phyloP scores from a whole-genome alignment of 53 echinoderm and acorn worm species.

The Arbacia lixula region DNA sequence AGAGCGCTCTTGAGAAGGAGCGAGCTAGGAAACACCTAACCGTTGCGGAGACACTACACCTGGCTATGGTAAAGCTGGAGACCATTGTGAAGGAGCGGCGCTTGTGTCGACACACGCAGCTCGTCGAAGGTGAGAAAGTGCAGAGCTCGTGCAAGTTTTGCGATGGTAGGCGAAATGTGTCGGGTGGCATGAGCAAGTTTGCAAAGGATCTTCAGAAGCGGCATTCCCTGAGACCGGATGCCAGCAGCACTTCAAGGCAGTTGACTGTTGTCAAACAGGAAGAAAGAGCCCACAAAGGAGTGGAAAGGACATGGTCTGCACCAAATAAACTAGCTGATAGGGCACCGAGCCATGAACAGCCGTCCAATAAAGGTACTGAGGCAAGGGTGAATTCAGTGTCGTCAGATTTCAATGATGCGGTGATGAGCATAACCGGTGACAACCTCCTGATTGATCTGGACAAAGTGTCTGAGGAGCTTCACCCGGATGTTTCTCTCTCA shows the following conservation, averaged over 20 bases:
- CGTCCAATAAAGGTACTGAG: constrained; percentile 3
- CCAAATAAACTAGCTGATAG: constrained; percentile 39
- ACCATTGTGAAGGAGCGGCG: constrained; percentile 18
- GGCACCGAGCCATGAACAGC: constrained; percentile 14
- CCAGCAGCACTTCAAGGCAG: neutral
- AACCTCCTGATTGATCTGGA: constrained; percentile 49
- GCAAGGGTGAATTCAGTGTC: constrained; percentile 45
- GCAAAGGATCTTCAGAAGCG: constrained; percentile 24
- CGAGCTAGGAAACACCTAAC: constrained; percentile 45
- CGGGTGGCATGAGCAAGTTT: neutral
- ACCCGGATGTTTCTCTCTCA: constrained; percentile 11
- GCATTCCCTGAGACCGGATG: constrained; percentile 35
- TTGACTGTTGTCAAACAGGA: constrained; percentile 1
- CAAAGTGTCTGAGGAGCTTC: constrained; percentile 43
- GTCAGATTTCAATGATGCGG: constrained; percentile 56
- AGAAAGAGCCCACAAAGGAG: neutral
- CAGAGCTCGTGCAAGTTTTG: constrained; percentile 36
- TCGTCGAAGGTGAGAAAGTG: neutral
- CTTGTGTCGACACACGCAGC: constrained; percentile 38
- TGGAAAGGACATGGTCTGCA: constrained; percentile 47
- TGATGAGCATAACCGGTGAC: constrained; percentile 49
- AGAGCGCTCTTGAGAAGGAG: constrained; percentile 50
- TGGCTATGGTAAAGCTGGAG: constrained; percentile 44
- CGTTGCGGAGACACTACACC: constrained; percentile 50
- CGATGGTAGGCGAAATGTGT: constrained; percentile 2